Percentiles rank a stretch among this genome's conserved stretches.
phyloP scores from a whole-genome alignment of 2,113 vertebrate species.

The Anser cygnoides region DNA sequence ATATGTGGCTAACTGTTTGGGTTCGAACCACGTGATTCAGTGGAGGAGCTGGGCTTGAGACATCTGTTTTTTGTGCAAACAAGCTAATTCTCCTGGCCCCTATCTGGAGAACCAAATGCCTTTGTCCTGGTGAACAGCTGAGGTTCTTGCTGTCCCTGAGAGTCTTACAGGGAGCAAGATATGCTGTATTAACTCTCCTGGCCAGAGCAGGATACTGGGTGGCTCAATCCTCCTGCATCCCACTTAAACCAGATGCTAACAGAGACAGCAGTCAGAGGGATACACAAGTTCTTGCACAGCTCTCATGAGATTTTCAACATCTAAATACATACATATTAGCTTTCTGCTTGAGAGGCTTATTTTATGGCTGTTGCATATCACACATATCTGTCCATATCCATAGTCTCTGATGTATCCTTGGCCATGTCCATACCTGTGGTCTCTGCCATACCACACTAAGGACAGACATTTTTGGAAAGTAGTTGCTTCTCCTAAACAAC shows the following conservation, averaged over 20 bases:
- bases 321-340: no score
- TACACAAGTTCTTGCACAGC: not conserved
- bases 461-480: not conserved
- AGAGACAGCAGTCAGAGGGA: no score
- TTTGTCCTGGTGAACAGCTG: not conserved
- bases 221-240: not conserved
- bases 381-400: not conserved
- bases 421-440: not conserved
- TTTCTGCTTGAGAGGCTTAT: not conserved
- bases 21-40: accelerated
- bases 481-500: not conserved
- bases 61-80: not conserved
- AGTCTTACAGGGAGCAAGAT: not conserved
- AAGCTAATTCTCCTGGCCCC: not conserved
- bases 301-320: not conserved
- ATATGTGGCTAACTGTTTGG: not conserved
- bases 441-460: not conserved
- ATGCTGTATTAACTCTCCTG: not conserved
- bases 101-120: not conserved
- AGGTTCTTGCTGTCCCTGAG: not conserved
- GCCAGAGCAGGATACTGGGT: not conserved
- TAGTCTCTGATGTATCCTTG: no score
- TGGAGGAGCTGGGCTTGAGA: not conserved
- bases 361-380: not conserved
- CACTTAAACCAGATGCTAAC: no score